These are phyloP conservation scores for Caenorhabditis becei DNA, from an alignment of 2,888 invertebrate genomes.

Conservation along the genomic window DNA sequence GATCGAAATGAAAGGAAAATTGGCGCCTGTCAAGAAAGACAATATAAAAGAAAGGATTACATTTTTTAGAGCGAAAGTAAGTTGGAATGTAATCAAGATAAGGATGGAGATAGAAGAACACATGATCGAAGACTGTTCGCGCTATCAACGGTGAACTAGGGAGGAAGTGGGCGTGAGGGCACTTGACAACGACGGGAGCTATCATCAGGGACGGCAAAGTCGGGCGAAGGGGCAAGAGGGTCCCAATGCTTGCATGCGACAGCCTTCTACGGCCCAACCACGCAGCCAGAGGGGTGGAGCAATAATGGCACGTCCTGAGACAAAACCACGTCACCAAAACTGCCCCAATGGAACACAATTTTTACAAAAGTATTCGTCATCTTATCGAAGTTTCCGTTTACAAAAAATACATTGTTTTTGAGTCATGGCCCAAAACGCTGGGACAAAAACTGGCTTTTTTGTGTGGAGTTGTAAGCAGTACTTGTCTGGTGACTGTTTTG, in stretches of 20 bases:
- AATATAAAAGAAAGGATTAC: neutral
- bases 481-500: too few species aligned
- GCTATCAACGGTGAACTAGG: neutral
- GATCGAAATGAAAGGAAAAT: neutral
- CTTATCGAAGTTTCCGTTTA: neutral
- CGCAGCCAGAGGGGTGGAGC: slow-evolving; percentile 55
- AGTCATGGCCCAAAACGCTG: neutral
- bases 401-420: neutral
- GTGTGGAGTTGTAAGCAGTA: too few species aligned
- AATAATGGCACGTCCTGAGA: slow-evolving; percentile 42
- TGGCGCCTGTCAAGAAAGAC: neutral
- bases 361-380: neutral
- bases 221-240: slow-evolving; percentile 17
- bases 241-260: slow-evolving; percentile 34
- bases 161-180: neutral
- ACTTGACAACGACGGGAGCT: slow-evolving; percentile 19
- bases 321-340: slow-evolving; percentile 28
- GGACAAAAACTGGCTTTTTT: too few species aligned
- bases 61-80: slow-evolving; percentile 2
- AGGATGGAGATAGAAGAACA: slow-evolving; percentile 13
- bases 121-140: neutral
- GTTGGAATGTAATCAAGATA: slow-evolving; percentile 14
- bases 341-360: neutral
- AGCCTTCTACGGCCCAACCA: slow-evolving; percentile 49
- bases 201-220: slow-evolving; percentile 24